These are phyloP conservation scores for Pachycephala philippinensis DNA, from an alignment of 2,113 vertebrate species.

Conservation along the genomic window DNA sequence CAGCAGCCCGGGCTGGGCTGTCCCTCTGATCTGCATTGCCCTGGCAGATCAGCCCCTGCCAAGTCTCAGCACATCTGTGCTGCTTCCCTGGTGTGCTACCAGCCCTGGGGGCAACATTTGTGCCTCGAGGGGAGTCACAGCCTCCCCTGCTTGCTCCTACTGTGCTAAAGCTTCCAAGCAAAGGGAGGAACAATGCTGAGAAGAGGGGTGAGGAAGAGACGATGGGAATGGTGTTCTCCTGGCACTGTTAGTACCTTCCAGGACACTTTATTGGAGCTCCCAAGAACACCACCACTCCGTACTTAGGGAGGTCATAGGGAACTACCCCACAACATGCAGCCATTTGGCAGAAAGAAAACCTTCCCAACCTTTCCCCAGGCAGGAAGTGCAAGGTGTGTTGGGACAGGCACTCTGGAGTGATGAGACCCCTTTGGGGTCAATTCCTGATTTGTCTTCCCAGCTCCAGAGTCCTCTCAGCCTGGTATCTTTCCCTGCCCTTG, in stretches of 20 bases:
- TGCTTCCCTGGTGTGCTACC: not conserved
- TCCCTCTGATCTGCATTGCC: not conserved
- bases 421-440: not conserved
- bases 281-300: not conserved
- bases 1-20: rapidly evolving
- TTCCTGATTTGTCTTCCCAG: not conserved
- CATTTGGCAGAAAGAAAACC: not conserved
- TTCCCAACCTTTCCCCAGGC: not conserved
- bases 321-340: rapidly evolving
- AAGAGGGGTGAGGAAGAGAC: not conserved
- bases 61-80: not conserved
- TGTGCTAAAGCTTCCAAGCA: not conserved
- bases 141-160: not conserved
- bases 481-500: rapidly evolving
- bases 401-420: not conserved
- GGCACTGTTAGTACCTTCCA: not conserved
- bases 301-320: not conserved
- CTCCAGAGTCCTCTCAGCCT: not conserved
- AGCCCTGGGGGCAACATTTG: not conserved
- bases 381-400: not conserved
- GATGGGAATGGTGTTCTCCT: not conserved
- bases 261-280: not conserved
- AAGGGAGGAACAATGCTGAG: not conserved
- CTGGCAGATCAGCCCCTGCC: not conserved
- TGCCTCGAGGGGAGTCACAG: not conserved